A percentile compares a stretch with the other conserved stretches of the same genome.
phyloP scores from a whole-genome alignment of 2,113 vertebrate species.

The Antechinus flavipes region DNA sequence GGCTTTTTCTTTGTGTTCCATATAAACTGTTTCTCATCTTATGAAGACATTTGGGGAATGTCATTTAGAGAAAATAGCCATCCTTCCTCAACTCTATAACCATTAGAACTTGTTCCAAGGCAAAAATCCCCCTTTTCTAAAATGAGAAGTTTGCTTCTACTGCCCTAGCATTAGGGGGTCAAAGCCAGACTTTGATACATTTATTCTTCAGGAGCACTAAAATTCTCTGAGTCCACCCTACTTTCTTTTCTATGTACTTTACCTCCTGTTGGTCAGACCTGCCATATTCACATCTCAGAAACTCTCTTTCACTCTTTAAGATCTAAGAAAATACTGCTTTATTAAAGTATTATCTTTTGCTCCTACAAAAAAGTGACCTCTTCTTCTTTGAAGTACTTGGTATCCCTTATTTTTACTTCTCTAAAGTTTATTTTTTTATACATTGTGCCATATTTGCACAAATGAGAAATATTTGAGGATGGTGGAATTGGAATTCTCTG shows the following conservation, averaged over 20 bases:
- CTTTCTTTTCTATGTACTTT: background rate
- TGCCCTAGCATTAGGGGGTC: conserved; percentile 46
- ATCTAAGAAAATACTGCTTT: background rate
- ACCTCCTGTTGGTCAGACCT: background rate
- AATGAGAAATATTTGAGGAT: background rate
- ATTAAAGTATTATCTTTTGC: background rate
- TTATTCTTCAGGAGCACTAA: background rate
- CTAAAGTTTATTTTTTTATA: background rate
- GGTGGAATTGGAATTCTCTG: background rate
- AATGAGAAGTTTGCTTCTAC: conserved; percentile 60
- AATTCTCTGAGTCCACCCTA: background rate
- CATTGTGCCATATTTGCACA: background rate
- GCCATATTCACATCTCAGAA: background rate
- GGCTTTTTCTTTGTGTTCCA: background rate
- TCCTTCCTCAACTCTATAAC: conserved; percentile 70
- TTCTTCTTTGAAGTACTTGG: background rate
- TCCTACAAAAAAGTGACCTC: background rate
- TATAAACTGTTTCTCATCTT: conserved; percentile 45
- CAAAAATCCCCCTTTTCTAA: conserved; percentile 59
- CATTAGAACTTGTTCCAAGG: conserved; percentile 70
- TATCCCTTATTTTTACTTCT: background rate
- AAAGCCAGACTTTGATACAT: background rate
- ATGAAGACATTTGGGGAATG: conserved; percentile 48
- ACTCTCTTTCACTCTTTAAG: background rate
- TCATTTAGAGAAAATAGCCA: conserved; percentile 24